Evolutionary conservation across 1,140 invertebrate species (phyloP).

Genomic region (Whitmania pigra): DNA sequence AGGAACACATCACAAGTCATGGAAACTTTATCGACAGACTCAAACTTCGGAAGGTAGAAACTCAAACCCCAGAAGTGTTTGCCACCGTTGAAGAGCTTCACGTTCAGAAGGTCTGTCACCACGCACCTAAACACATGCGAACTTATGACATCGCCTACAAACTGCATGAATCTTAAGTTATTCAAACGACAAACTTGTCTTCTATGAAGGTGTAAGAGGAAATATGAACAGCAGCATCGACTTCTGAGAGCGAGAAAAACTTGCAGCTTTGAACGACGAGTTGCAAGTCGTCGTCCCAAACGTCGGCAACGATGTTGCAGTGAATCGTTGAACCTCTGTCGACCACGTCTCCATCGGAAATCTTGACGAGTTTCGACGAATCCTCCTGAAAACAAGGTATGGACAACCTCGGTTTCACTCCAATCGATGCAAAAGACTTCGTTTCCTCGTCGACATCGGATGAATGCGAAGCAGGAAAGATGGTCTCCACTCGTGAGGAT

Average conservation of each 20-base stretch:
- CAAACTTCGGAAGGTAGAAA: slow-evolving; percentile 16
- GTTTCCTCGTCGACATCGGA: neutral
- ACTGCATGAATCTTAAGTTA: neutral
- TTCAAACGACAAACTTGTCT: slow-evolving; percentile 9
- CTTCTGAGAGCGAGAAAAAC: neutral
- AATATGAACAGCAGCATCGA: neutral
- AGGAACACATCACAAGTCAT: slow-evolving; percentile 17
- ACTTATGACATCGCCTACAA: neutral
- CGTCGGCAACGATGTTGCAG: neutral
- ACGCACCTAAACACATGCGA: slow-evolving; percentile 10
- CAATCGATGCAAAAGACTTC: neutral
- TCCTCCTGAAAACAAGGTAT: slow-evolving; percentile 5
- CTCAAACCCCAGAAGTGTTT: slow-evolving; percentile 20
- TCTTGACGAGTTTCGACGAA: neutral
- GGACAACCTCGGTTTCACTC: neutral
- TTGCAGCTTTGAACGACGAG: slow-evolving; percentile 5
- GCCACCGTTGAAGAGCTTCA: slow-evolving; percentile 14
- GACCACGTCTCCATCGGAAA: neutral
- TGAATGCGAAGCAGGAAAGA: neutral
- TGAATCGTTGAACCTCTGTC: neutral
- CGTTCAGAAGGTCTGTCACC: neutral
- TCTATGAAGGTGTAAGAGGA: neutral
- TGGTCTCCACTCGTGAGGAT: neutral
- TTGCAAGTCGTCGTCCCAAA: slow-evolving; percentile 1
- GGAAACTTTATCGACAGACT: neutral